Conservation (phyloP, 1,140 invertebrate species). For the Phymorhynchus buccinoides region DNA sequence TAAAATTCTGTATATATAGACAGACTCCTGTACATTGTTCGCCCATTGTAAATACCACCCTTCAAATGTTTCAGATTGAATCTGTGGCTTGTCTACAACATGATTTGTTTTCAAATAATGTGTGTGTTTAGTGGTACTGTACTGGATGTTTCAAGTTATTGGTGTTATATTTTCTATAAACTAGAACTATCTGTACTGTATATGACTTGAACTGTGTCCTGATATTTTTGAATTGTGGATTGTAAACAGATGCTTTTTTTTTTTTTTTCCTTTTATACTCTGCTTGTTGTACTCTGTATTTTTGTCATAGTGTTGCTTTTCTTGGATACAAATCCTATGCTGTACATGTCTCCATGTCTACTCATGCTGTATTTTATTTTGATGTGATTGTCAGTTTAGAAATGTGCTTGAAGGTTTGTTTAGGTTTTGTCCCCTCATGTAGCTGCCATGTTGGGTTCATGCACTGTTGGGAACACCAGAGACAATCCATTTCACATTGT, state of each 20-base stretch:
- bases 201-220: not conserved
- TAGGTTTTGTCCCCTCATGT: no score
- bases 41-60: not conserved
- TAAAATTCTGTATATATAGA: not conserved
- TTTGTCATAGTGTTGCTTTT: not conserved
- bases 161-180: not conserved
- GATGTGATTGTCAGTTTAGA: not conserved
- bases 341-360: not conserved
- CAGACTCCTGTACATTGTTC: slow-evolving; percentile 1
- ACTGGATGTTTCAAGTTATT: not conserved
- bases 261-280: not conserved
- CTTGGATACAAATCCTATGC: not conserved
- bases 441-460: not conserved
- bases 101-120: no score
- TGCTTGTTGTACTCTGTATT: not conserved
- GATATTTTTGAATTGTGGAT: not conserved
- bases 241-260: slow-evolving; percentile 12
- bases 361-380: not conserved
- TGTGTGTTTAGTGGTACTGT: not conserved
- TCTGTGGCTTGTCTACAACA: not conserved
- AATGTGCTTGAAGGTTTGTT: not conserved
- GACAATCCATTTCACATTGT: not conserved
- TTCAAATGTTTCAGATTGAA: not conserved
- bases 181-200: not conserved
- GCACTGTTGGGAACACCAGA: not conserved